Evolutionary conservation across 2,797 vertebrate species (phyloP).

Genomic region (Prionace glauca): DNA sequence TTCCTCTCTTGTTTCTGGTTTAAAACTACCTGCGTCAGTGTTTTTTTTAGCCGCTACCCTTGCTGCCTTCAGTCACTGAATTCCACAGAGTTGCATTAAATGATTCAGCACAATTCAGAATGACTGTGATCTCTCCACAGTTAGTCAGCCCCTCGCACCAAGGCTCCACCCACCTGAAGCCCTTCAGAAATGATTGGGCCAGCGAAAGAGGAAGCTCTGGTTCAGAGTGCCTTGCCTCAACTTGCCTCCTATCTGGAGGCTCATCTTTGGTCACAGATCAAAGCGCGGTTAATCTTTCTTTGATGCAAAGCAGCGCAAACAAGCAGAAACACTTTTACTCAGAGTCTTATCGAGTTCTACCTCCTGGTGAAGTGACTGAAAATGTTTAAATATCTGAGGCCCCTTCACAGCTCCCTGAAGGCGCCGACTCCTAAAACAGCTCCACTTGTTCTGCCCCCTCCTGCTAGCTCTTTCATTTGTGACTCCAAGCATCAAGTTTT

Average conservation of each 20-base stretch:
- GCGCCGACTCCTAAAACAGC: not conserved
- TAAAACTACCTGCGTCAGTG: not conserved
- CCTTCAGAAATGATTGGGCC: constrained; percentile 10
- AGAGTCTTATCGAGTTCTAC: not conserved
- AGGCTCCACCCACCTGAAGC: not conserved
- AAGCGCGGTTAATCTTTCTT: constrained; percentile 11
- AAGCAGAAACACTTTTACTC: constrained; percentile 20
- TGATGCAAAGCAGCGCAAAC: not conserved
- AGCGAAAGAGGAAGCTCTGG: constrained; percentile 28
- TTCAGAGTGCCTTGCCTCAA: constrained; percentile 2
- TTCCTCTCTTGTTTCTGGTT: not conserved
- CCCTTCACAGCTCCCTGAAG: not conserved
- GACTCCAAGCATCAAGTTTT: not conserved
- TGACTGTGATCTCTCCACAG: constrained; percentile 27
- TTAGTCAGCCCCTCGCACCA: not conserved
- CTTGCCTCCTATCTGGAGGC: constrained; percentile 23
- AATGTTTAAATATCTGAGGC: not conserved
- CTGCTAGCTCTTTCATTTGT: not conserved
- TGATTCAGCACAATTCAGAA: constrained; percentile 38
- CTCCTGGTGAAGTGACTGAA: not conserved
- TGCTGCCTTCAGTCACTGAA: not conserved
- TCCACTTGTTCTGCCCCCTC: not conserved
- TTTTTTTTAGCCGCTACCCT: not conserved
- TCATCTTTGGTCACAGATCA: constrained; percentile 35
- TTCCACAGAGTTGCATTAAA: constrained; percentile 22